These are phyloP conservation scores for Limenitis camilla DNA, from an alignment of 2,888 invertebrate genomes.

Conservation along the genomic window DNA sequence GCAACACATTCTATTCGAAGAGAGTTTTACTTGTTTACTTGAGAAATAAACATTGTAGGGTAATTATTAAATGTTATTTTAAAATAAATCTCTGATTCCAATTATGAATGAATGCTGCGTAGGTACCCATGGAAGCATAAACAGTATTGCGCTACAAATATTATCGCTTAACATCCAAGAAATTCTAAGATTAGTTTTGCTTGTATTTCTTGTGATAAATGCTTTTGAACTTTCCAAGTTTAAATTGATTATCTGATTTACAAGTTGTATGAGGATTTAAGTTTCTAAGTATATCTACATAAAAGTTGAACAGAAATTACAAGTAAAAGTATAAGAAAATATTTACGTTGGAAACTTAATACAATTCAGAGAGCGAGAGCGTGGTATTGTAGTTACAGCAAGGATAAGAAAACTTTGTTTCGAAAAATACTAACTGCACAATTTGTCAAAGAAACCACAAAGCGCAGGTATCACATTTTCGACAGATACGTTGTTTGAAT, in stretches of 20 bases:
- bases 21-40: background rate
- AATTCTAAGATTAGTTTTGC: conserved; percentile 4
- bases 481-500: conserved; percentile 66
- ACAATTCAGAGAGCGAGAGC: too few relatives aligned
- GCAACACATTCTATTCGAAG: conserved; percentile 31
- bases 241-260: too few relatives aligned
- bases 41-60: conserved; percentile 11
- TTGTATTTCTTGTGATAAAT: background rate
- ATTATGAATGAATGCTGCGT: conserved; percentile 16
- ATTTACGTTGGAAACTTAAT: too few relatives aligned
- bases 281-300: too few relatives aligned
- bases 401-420: background rate
- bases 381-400: background rate
- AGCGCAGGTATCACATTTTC: conserved; percentile 55
- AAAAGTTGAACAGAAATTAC: too few relatives aligned
- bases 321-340: too few relatives aligned
- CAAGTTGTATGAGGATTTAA: too few relatives aligned
- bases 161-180: conserved; percentile 12
- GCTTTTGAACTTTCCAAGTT: too few relatives aligned
- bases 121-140: conserved; percentile 5
- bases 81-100: conserved; percentile 12
- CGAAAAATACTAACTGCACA: conserved; percentile 19
- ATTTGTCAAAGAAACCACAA: conserved; percentile 31
- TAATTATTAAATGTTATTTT: conserved; percentile 10
- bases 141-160: conserved; percentile 14